Conservation (phyloP, 2,797 vertebrate genomes). For the Phrynocephalus guinanensis region DNA sequence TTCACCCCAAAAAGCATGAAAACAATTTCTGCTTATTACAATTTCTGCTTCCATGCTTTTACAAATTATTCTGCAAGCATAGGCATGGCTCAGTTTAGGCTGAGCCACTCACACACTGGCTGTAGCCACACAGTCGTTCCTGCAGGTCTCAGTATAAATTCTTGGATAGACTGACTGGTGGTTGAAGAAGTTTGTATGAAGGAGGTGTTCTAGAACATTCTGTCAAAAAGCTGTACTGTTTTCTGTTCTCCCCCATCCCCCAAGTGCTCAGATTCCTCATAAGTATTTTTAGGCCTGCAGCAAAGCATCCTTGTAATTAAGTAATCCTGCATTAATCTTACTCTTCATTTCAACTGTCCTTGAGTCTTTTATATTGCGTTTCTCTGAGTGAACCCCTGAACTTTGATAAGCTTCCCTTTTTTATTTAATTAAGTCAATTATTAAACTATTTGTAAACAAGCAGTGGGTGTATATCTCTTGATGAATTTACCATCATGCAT, state of each 20-base stretch:
- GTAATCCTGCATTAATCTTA: background rate
- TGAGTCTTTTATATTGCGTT: slow-evolving; percentile 26
- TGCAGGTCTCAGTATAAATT: background rate
- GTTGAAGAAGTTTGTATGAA: background rate
- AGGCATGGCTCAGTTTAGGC: background rate
- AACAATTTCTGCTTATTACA: background rate
- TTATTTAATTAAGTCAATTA: slow-evolving; percentile 48
- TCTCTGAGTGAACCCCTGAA: slow-evolving; percentile 51
- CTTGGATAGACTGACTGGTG: background rate
- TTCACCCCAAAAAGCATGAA: background rate
- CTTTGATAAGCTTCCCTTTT: slow-evolving; percentile 48
- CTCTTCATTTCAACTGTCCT: slow-evolving; percentile 19
- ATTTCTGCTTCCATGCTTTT: background rate
- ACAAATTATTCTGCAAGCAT: background rate
- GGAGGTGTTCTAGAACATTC: background rate
- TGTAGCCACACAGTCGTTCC: too few relatives aligned
- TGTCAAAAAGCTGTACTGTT: background rate
- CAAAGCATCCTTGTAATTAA: background rate
- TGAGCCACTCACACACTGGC: background rate
- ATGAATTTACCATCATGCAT: slow-evolving; percentile 57
- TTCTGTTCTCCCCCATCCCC: background rate
- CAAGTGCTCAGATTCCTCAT: background rate
- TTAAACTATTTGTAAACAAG: slow-evolving; percentile 65
- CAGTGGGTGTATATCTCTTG: slow-evolving; percentile 59
- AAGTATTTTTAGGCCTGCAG: background rate